A percentile compares a stretch with the other conserved stretches of the same genome.
These are phyloP conservation scores for Melanostoma scalare DNA, from an alignment of 2,888 invertebrate genomes.

Conservation along the genomic window DNA sequence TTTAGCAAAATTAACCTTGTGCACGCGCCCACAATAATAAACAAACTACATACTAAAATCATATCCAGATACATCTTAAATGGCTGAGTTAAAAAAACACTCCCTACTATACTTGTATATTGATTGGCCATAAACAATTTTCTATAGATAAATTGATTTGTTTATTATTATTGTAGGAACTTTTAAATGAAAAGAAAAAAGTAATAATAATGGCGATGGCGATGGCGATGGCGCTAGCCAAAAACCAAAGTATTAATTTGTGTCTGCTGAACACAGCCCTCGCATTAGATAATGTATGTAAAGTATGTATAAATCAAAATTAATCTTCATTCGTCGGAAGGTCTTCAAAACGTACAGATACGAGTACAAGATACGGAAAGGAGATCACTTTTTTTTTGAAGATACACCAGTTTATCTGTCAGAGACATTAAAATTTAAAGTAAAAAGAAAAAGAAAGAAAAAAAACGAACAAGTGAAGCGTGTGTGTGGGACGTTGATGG, in stretches of 20 bases:
- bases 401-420: constrained; percentile 51
- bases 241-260: constrained; percentile 35
- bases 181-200: neutral
- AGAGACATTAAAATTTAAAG: constrained; percentile 28
- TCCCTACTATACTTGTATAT: too few species aligned
- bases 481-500: constrained; percentile 16
- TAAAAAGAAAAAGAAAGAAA: constrained; percentile 10
- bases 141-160: too few species aligned
- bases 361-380: constrained; percentile 35
- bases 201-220: too few species aligned
- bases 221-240: constrained; percentile 2
- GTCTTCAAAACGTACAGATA: constrained; percentile 38
- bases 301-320: constrained; percentile 9
- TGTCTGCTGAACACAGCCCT: constrained; percentile 13
- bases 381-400: constrained; percentile 48
- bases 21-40: neutral
- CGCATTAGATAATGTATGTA: constrained; percentile 17
- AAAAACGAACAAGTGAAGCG: constrained; percentile 3
- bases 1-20: constrained; percentile 28
- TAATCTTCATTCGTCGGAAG: constrained; percentile 41
- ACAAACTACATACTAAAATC: neutral
- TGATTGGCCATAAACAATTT: too few species aligned
- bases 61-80: neutral
- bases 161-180: too few species aligned
- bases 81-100: neutral